Evolutionary conservation across 2,888 invertebrate species (phyloP), one percentile per base, ranked within the genome.

Genomic region (Polyommatus iphigenia): DNA sequence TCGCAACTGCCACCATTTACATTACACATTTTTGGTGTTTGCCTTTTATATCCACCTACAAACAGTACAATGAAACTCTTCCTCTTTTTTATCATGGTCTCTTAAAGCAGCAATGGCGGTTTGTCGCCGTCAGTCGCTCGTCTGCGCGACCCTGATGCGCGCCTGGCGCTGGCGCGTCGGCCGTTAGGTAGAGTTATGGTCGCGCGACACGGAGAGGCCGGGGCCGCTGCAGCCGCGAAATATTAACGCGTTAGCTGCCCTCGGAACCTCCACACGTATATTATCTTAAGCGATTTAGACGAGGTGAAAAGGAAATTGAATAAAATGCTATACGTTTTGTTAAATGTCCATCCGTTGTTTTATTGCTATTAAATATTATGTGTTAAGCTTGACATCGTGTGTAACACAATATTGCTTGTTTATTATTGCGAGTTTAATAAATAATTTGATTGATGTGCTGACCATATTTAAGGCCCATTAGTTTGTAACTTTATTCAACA

Each of bases 201-300:
- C 67, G 67, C 67, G 67, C 67, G 67, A 67, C 67, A 67, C 67
- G 67, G 67, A 67, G 29, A 29, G 67, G 29, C 18, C 67, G 67
- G 62, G 67, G 20, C 67, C 32, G 32, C 67, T 67, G 67, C 67
- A 67, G 67, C 67, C 67, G 67, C 29, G 29, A 67, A 67, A 67
- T 67, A 67, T 67, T 32, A 67, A 32, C 67, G 67, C 67, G 32
- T 67, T 67, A 67, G 67, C 62, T 67, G 62, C 67, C 67, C 67
- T 67, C 29, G 15, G 29, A 29, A 67, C 67, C 67, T 67, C 15
- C 67, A 67, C 67, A 29, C 67, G 5, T 15, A 67, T 67, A 24
- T 62, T 62, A 29, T 67, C 67, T 67, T 29, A 29, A 67, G 29
- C 29, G 29, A 67, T 67, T 67, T 67, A 67, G 15, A 24, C 15